Evolutionary conservation across 1,140 invertebrate genomes (phyloP).

Genomic region (Sweltsa coloradensis): DNA sequence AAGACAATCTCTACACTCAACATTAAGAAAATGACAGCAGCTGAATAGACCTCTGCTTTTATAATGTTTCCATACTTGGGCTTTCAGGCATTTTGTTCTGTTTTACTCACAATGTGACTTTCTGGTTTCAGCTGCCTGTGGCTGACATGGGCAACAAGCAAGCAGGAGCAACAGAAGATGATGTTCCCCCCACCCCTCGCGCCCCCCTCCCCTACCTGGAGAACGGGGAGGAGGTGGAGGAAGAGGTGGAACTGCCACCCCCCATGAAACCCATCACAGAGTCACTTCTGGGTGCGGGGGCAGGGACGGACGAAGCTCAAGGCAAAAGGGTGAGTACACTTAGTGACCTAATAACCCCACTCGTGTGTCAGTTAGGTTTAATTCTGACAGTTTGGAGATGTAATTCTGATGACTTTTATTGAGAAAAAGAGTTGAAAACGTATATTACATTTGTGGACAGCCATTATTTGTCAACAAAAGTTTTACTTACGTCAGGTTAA

Average conservation of each 20-base stretch:
- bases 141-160: slow-evolving; percentile 12
- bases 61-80: neutral
- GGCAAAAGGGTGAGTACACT: slow-evolving; percentile 45
- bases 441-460: too few relatives aligned
- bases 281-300: slow-evolving; percentile 44
- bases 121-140: slow-evolving; percentile 8
- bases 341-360: neutral
- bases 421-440: too few relatives aligned
- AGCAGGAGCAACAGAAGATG: slow-evolving; percentile 14
- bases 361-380: too few relatives aligned
- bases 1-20: too few relatives aligned
- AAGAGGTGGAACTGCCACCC: slow-evolving; percentile 78
- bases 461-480: too few relatives aligned
- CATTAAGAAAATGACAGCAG: too few relatives aligned
- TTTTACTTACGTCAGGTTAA: too few relatives aligned
- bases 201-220: slow-evolving; percentile 21
- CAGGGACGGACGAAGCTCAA: slow-evolving; percentile 46
- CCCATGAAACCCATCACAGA: slow-evolving; percentile 92
- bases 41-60: too few relatives aligned
- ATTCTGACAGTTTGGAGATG: too few relatives aligned
- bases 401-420: too few relatives aligned
- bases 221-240: slow-evolving; percentile 61
- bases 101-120: too few relatives aligned
- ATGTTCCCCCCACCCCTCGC: neutral
- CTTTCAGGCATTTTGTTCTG: neutral